These are phyloP conservation scores for Mercenaria mercenaria DNA, from an alignment of 1,140 invertebrate genomes.

Conservation along the genomic window DNA sequence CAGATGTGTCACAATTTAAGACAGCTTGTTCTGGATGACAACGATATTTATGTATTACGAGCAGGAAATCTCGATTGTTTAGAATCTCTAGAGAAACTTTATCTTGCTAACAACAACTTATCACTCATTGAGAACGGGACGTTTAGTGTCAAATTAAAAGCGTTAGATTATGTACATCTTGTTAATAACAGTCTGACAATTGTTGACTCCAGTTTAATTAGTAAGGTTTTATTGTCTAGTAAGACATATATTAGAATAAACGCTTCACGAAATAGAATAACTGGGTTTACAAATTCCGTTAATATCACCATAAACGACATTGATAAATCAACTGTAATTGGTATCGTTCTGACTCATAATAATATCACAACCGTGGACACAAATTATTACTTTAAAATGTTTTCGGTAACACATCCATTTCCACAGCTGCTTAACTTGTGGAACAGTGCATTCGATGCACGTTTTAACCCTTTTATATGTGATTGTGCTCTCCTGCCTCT, in stretches of 20 bases:
- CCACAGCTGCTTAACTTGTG: not conserved
- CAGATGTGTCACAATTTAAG: too few species aligned
- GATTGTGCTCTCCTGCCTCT: not conserved
- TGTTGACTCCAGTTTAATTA: constrained; percentile 1
- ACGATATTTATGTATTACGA: too few species aligned
- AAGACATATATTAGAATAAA: not conserved
- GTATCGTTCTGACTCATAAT: not conserved
- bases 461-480: constrained; percentile 45
- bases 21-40: too few species aligned
- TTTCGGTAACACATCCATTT: not conserved
- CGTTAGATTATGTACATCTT: not conserved
- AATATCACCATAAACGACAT: not conserved
- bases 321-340: not conserved
- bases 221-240: too few species aligned
- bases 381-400: not conserved
- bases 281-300: not conserved
- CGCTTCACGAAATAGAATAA: not conserved
- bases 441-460: constrained; percentile 8
- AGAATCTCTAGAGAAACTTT: not conserved
- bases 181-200: constrained; percentile 3
- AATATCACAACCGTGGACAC: constrained; percentile 1
- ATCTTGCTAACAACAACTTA: not conserved
- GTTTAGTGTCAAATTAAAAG: not conserved
- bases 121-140: constrained; percentile 13
- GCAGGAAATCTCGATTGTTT: too few species aligned